phyloP scores from a whole-genome alignment of 2,797 vertebrate species.

The Helostoma temminkii region DNA sequence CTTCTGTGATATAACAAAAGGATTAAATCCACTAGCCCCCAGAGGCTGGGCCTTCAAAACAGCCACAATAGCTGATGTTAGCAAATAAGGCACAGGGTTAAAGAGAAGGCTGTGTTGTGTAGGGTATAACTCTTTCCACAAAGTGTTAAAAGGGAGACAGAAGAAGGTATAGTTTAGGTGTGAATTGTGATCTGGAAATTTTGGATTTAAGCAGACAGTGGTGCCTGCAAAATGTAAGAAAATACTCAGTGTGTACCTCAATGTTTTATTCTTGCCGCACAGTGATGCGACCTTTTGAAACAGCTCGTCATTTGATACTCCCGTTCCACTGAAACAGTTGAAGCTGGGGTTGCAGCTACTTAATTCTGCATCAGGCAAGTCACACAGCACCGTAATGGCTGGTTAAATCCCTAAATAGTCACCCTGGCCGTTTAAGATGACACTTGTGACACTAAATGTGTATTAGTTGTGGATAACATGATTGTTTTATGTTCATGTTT shows the following conservation, averaged over 20 bases:
- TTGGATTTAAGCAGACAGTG: not conserved
- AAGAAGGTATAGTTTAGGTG: not conserved
- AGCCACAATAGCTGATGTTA: conserved; percentile 22
- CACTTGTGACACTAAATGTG: not conserved
- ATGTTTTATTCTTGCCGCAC: conserved; percentile 4
- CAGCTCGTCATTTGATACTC: conserved; percentile 7
- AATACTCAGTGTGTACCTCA: conserved; percentile 8
- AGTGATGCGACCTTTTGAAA: conserved; percentile 7
- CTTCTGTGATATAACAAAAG: conserved; percentile 40
- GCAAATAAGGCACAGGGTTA: conserved; percentile 29
- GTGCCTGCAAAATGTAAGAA: not conserved
- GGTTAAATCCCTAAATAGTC: not conserved
- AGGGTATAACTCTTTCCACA: not conserved
- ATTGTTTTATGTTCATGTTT: not conserved
- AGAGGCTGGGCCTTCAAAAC: conserved; percentile 29
- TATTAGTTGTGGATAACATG: not conserved
- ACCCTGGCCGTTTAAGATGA: not conserved
- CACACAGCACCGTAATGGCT: not conserved
- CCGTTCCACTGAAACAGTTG: not conserved
- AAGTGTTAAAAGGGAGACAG: no score
- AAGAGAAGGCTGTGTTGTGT: conserved; percentile 26
- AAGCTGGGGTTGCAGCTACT: not conserved
- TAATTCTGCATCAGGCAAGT: not conserved
- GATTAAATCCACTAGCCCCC: conserved; percentile 43
- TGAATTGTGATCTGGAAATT: not conserved